Conservation (phyloP, 1,140 invertebrate genomes). For the Temnothorax curvispinosus region DNA sequence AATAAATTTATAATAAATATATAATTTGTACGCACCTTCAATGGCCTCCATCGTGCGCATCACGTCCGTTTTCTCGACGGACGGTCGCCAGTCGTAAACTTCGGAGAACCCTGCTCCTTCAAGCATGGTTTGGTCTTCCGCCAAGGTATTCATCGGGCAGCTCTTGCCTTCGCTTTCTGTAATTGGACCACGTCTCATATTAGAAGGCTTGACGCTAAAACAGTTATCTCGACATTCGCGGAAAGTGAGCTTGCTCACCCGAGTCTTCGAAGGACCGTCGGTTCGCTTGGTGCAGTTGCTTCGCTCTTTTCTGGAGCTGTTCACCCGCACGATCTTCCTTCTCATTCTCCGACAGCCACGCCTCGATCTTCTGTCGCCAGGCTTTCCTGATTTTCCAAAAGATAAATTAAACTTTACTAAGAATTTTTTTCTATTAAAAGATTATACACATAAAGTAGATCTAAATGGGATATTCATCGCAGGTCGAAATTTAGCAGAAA, state of each 20-base stretch:
- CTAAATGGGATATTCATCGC: too few species aligned
- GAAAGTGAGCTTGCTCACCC: conserved; percentile 84
- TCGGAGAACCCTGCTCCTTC: conserved; percentile 86
- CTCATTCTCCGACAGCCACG: conserved; percentile 95
- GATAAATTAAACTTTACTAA: not conserved
- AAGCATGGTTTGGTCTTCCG: conserved; percentile 87
- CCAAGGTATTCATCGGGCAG: conserved; percentile 89
- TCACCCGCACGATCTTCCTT: conserved; percentile 91
- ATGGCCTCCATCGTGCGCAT: conserved; percentile 94
- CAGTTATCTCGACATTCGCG: not conserved
- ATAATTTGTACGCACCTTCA: conserved; percentile 87
- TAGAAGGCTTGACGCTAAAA: not conserved
- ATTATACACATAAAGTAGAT: too few species aligned
- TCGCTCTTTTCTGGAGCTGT: conserved; percentile 88
- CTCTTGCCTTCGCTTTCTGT: conserved; percentile 90
- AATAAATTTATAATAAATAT: not conserved
- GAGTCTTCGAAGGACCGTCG: conserved; percentile 93
- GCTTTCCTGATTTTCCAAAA: conserved; percentile 82
- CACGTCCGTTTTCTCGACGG: conserved; percentile 93
- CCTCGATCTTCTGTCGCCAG: conserved; percentile 95
- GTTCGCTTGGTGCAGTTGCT: conserved; percentile 88
- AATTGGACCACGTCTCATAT: conserved; percentile 3
- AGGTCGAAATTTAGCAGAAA: too few species aligned
- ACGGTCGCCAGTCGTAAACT: conserved; percentile 93
- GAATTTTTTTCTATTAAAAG: not conserved